Evolutionary conservation across 2,888 invertebrate species (phyloP), one percentile per base, ranked within the genome.

Genomic region (Pristionchus exspectatus): DNA sequence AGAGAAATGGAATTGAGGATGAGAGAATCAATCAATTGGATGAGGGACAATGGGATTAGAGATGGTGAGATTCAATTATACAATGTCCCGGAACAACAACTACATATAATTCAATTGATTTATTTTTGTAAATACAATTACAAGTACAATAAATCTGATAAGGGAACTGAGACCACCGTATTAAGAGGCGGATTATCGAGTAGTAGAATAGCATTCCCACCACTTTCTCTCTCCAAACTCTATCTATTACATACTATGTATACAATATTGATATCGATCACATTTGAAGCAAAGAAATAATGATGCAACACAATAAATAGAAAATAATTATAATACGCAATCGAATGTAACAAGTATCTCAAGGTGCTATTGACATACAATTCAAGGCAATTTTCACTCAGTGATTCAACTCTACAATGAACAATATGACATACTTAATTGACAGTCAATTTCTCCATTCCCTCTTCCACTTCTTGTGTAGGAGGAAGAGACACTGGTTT

Each of bases 291-390:
- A 7, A 24, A 24, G 9, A 74, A 16, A 77, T 2, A 77, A n/a
- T 38, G 44, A 77, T 33, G 72, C 72, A 77, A 77, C 77, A 77
- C 77, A 77, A 44, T 77, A 77, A 77, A 77, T 77, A 44, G 77
- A 77, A 50, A 50, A 77, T 77, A 77, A 33, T 38, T 30, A 72
- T 72, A 33, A 77, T 77, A 77, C 44, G 38, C 38, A 44, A 21
- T 44, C 77, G 77, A 77, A 77, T 77, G 44, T 77, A 77, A 77
- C 77, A 77, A 77, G 77, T 44, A 77, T 77, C 77, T 38, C 77
- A 77, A 77, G 77, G 77, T 38, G 16, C 77, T 77, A 72, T 72
- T 72, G 72, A 72, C 72, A 72, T 72, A 72, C 72, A 72, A 33
- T 27, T 27, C 27, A 72, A 72, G 72, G 33, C 72, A 56, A 72